These are phyloP conservation scores for Orthosia incerta DNA, from an alignment of 2,888 invertebrate species.

Conservation along the genomic window DNA sequence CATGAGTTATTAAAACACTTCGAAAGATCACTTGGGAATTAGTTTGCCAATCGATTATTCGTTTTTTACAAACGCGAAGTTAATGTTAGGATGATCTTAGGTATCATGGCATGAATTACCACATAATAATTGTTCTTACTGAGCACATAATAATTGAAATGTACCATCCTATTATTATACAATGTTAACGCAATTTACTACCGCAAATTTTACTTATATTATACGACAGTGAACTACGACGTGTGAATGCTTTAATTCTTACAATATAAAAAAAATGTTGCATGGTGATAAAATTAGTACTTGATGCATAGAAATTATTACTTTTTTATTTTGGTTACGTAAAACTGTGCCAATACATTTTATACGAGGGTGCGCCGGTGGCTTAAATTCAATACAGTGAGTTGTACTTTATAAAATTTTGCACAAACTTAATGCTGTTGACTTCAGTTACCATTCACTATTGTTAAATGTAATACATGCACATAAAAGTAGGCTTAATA, in stretches of 20 bases:
- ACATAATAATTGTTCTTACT: background rate
- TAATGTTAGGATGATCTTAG: slow-evolving; percentile 2
- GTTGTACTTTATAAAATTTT: slow-evolving; percentile 52
- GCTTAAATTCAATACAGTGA: slow-evolving; percentile 40
- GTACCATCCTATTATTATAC: background rate
- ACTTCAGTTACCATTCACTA: slow-evolving; percentile 84
- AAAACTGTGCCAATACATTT: slow-evolving; percentile 62
- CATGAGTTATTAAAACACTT: slow-evolving; percentile 38
- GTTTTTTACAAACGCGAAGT: slow-evolving; percentile 13
- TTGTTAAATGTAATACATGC: slow-evolving; percentile 72
- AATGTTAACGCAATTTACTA: background rate
- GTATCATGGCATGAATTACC: background rate
- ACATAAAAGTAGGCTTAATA: slow-evolving; percentile 71
- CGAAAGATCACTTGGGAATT: background rate
- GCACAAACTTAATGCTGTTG: slow-evolving; percentile 64
- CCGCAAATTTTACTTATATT: background rate
- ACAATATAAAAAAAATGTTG: slow-evolving; percentile 7
- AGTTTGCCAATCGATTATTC: background rate
- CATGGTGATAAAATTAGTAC: slow-evolving; percentile 35
- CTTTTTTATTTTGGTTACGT: slow-evolving; percentile 38
- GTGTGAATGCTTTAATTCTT: background rate
- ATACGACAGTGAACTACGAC: background rate
- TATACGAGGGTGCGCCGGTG: slow-evolving; percentile 27
- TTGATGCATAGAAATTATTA: slow-evolving; percentile 33
- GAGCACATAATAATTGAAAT: background rate